Conservation (phyloP, 2,888 invertebrate species). For the Aleiodes testaceus region DNA sequence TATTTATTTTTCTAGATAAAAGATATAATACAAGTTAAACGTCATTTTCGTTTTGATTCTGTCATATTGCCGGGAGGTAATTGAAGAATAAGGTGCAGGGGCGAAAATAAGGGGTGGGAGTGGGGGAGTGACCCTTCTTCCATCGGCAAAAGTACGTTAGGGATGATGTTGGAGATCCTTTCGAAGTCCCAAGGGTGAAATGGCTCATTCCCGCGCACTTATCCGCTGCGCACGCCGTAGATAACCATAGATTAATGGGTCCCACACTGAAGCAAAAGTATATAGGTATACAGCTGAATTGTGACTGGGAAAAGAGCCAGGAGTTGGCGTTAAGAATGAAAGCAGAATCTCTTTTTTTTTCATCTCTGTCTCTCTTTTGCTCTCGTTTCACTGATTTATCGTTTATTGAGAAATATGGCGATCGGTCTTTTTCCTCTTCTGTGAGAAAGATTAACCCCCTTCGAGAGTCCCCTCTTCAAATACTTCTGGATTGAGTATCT, state of each 20-base stretch:
- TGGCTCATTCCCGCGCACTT: slow-evolving; percentile 73
- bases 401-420: slow-evolving; percentile 73
- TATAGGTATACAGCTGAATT: slow-evolving; percentile 23
- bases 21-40: not conserved
- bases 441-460: slow-evolving; percentile 66
- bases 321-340: slow-evolving; percentile 56
- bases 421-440: slow-evolving; percentile 58
- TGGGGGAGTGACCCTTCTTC: slow-evolving; percentile 38
- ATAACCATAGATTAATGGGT: slow-evolving; percentile 73
- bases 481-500: slow-evolving; percentile 24
- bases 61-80: slow-evolving; percentile 27
- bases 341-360: slow-evolving; percentile 32
- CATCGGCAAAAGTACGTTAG: slow-evolving; percentile 47
- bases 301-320: slow-evolving; percentile 48
- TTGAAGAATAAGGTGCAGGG: slow-evolving; percentile 1
- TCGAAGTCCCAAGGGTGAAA: slow-evolving; percentile 72
- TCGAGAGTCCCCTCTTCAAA: slow-evolving; percentile 38
- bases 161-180: slow-evolving; percentile 51
- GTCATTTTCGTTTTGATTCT: not conserved
- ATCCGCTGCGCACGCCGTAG: slow-evolving; percentile 70
- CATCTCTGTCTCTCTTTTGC: not conserved
- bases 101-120: too few species aligned
- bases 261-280: slow-evolving; percentile 43
- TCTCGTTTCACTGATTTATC: slow-evolving; percentile 68
- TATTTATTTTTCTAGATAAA: not conserved